Evolutionary conservation across 2,888 invertebrate genomes (phyloP), one percentile per base, ranked within the genome.

Genomic region (Oasisia sp.): DNA sequence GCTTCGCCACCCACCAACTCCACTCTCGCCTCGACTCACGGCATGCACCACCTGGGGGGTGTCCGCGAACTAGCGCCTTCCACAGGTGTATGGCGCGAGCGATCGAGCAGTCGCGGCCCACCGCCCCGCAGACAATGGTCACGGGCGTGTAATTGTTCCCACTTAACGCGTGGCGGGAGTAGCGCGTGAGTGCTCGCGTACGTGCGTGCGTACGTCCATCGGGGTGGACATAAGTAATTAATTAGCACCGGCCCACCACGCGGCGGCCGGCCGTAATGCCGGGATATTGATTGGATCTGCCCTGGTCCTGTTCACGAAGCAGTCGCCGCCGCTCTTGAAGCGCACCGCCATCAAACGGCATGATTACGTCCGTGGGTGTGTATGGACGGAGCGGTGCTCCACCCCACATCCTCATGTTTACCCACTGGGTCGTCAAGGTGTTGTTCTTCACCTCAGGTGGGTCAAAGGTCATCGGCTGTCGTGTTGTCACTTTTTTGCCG

Each of bases 391-490:
- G 7, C 19, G 0, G 19, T 27, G 27, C 74, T 74, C 74, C 74
- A 74, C 74, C 27, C 74, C 27, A 74, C 74, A 74, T 27, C 74
- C 74, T 74, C 74, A 74, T 74, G 74, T 74, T 74, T 74, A 74
- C 74, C n/a, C 74, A 27, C 74, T 74, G 74, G 74, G 74, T n/a
- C 74, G n/a, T 74, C 27, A 74, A 74, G 74, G 74, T 74, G 74
- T 74, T 74, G 74, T n/a, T 74, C 74, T 19, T 74, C 74, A 74
- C 74, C 74, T 74, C 74, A 74, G 74, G 74, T 74, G n/a, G 27
- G 74, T 74, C 74, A 74, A 74, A 74, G 74, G 74, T 74, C 74
- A n/a, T 74, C 27, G 14, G 74, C 27, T 0, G 27, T 19, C 3
- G 74, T 19, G 74, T n/a, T 74, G 74, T 27, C 27, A 74, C 19